Base-by-base conservation (phyloP, 2,888 invertebrate genomes). In the Coenonympha arcania region DNA sequence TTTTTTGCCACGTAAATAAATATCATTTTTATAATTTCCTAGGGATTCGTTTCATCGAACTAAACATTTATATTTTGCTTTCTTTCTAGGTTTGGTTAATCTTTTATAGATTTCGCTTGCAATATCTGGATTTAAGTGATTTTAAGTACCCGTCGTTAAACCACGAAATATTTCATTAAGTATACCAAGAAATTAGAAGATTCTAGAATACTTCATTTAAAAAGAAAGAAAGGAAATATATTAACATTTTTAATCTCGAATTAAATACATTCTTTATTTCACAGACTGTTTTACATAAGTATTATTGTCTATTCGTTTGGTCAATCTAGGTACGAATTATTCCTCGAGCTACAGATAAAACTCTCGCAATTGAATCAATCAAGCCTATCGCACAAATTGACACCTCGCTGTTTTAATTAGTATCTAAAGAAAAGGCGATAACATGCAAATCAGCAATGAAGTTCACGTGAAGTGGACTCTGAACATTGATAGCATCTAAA, bases 401-500 rank as follows among this genome's bases (percentile, higher is more conserved):
- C 47, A 47, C 47, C 47, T 41, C 8, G 22, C 50, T 48, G 36
- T 53, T 53, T 50, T 55, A 53, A 55, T 52, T 52, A 55, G 52
- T 36, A n/a, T n/a, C n/a, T n/a, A 45, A 18, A 50, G 49, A 48
- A 53, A 47, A 41, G 26, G 22, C 40, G 55, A 55, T 55, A 52
- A 47, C 40, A 47, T 50, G 52, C 44, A 47, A 53, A 55, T 52
- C 47, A 47, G 50, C 50, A 55, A 37, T 45, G 40, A 53, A 47
- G 50, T 53, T 43, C 52, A 50, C 55, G 50, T 42, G 46, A 52
- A 52, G 45, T 50, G 43, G 39, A 49, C 40, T 33, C 41, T 19
- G 15, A 41, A 34, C 36, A 43, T 33, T 28, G 54, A 51, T 54
- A 50, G 33, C 22, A 54, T 54, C 54, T 50, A 34, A 31, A 36